A percentile compares a stretch with the other conserved stretches of the same genome.
phyloP scores from a whole-genome alignment of 2,797 vertebrate species.

The Choloepus didactylus region DNA sequence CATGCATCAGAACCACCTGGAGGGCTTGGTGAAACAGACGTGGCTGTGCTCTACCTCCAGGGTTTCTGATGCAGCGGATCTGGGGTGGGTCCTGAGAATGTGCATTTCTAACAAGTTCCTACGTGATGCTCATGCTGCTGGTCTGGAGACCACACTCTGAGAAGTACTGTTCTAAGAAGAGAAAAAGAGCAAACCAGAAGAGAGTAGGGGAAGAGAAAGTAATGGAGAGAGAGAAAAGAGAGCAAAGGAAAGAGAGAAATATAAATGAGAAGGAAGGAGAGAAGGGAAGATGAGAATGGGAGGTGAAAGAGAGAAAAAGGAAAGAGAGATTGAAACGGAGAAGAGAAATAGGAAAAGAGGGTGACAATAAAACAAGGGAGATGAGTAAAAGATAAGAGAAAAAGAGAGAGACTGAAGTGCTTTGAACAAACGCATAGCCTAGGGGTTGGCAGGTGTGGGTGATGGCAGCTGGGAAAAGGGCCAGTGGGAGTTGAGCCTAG shows the following conservation, averaged over 20 bases:
- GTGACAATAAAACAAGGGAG: rapidly evolving
- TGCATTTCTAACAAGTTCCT: not conserved
- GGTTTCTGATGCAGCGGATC: not conserved
- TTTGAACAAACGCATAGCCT: rapidly evolving
- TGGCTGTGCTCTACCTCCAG: rapidly evolving
- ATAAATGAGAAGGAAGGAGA: not conserved
- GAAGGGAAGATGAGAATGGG: rapidly evolving
- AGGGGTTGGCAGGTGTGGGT: not conserved
- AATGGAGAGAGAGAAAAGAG: not conserved
- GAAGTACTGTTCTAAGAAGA: rapidly evolving
- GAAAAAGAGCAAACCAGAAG: not conserved
- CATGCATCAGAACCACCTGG: not conserved
- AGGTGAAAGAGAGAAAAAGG: not conserved
- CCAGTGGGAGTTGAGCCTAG: rapidly evolving
- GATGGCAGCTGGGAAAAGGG: not conserved
- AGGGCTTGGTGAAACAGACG: not conserved
- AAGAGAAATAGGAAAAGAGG: not conserved
- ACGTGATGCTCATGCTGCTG: not conserved
- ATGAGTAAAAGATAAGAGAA: not conserved
- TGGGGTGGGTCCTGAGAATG: not conserved
- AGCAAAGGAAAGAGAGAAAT: not conserved
- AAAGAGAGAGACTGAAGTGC: not conserved
- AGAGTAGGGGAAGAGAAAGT: not conserved
- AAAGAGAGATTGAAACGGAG: too few relatives aligned
- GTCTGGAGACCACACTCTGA: not conserved